phyloP scores from a whole-genome alignment of 2,797 vertebrate genomes.

The Xerus rutilus region DNA sequence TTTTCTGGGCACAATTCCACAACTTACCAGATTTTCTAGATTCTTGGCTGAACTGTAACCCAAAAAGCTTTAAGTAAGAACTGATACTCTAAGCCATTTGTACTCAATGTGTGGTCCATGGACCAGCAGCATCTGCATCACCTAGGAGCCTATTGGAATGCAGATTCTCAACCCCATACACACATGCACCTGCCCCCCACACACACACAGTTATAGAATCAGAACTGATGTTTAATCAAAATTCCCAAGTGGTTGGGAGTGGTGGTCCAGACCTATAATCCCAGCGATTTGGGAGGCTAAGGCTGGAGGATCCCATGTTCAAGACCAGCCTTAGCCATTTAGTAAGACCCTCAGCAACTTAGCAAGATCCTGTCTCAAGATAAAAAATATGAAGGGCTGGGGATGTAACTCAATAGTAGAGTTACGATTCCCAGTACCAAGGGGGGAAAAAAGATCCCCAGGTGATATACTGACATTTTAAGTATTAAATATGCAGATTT shows the following conservation, averaged over 20 bases:
- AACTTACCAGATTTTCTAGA: too few relatives aligned
- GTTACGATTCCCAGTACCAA: too few relatives aligned
- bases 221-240: background rate
- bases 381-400: too few relatives aligned
- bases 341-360: too few relatives aligned
- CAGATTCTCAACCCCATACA: background rate
- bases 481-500: background rate
- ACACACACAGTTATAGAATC: background rate
- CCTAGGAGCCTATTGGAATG: background rate
- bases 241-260: too few relatives aligned
- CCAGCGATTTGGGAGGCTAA: too few relatives aligned
- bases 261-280: too few relatives aligned
- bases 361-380: too few relatives aligned
- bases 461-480: background rate
- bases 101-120: background rate
- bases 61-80: background rate
- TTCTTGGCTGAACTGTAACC: background rate
- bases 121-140: rapidly evolving
- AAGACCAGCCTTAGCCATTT: too few relatives aligned
- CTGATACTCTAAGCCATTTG: background rate
- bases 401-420: too few relatives aligned
- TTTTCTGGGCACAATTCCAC: background rate
- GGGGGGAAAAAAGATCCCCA: too few relatives aligned
- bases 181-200: background rate
- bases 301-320: too few relatives aligned